These are phyloP conservation scores for Ctenochaetus hawaiiensis DNA, from an alignment of 2,797 vertebrate species.

Conservation along the genomic window DNA sequence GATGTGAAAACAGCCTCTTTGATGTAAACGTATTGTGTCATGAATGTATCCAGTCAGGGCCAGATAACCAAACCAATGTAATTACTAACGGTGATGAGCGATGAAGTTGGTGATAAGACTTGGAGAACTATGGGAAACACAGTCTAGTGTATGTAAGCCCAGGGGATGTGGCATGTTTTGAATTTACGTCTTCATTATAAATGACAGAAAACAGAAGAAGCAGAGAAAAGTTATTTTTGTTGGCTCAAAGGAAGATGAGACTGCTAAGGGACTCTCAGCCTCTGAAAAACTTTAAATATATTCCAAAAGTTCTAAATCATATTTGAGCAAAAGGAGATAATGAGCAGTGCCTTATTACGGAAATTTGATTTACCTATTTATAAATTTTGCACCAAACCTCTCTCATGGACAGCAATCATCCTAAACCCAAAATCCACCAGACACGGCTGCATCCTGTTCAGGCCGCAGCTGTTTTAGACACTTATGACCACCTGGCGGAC, in stretches of 20 bases:
- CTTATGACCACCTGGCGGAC: too few species aligned
- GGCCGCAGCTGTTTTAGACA: too few species aligned
- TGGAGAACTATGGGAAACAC: constrained; percentile 21
- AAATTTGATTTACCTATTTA: not conserved
- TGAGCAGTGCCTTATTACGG: not conserved
- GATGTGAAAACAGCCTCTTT: not conserved
- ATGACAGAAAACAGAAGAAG: constrained; percentile 1
- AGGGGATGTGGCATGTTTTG: constrained; percentile 6
- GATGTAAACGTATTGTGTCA: constrained; percentile 1
- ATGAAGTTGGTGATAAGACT: constrained; percentile 16
- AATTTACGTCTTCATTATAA: constrained; percentile 11
- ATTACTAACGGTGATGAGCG: constrained; percentile 21
- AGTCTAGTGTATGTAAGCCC: not conserved
- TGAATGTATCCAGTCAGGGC: constrained; percentile 14
- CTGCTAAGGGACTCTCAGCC: constrained; percentile 3
- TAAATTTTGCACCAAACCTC: not conserved
- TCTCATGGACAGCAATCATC: not conserved
- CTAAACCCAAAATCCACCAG: too few species aligned
- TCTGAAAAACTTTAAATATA: not conserved
- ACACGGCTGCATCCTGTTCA: too few species aligned
- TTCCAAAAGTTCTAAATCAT: not conserved
- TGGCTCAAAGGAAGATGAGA: constrained; percentile 15
- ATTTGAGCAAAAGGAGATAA: not conserved
- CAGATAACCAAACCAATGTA: not conserved
- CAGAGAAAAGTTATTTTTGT: constrained; percentile 33